phyloP scores from a whole-genome alignment of 2,797 vertebrate species.

The Micromesistius poutassou region DNA sequence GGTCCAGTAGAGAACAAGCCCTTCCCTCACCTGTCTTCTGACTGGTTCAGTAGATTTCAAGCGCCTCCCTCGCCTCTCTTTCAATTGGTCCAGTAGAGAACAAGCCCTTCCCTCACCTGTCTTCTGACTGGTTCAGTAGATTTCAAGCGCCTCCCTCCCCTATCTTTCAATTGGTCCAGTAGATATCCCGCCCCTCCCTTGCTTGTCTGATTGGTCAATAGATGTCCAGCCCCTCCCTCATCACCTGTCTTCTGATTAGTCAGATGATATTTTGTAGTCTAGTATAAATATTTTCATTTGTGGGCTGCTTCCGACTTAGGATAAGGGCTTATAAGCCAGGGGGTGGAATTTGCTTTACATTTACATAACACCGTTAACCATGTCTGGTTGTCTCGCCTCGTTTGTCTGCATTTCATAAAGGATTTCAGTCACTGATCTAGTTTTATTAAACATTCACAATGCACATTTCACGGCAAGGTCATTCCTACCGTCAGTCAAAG shows the following conservation, averaged over 20 bases:
- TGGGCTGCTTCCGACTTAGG: neutral
- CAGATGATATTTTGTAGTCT: too few species aligned
- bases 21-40: neutral
- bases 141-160: slow-evolving; percentile 5
- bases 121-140: slow-evolving; percentile 53
- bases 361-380: neutral
- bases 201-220: neutral
- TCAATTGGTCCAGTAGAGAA: too few species aligned
- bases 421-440: too few species aligned
- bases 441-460: neutral
- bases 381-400: neutral
- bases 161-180: neutral
- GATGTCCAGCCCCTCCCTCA: too few species aligned
- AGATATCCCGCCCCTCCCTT: neutral
- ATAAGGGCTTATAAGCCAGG: neutral
- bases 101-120: neutral
- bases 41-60: neutral
- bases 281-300: too few species aligned
- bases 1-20: slow-evolving; percentile 44
- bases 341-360: neutral
- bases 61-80: too few species aligned
- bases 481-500: neutral
- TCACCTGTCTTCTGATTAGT: too few species aligned
- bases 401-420: neutral
- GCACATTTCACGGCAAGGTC: neutral